phyloP scores from a whole-genome alignment of 2,797 vertebrate genomes.

The Glossophaga mutica region DNA sequence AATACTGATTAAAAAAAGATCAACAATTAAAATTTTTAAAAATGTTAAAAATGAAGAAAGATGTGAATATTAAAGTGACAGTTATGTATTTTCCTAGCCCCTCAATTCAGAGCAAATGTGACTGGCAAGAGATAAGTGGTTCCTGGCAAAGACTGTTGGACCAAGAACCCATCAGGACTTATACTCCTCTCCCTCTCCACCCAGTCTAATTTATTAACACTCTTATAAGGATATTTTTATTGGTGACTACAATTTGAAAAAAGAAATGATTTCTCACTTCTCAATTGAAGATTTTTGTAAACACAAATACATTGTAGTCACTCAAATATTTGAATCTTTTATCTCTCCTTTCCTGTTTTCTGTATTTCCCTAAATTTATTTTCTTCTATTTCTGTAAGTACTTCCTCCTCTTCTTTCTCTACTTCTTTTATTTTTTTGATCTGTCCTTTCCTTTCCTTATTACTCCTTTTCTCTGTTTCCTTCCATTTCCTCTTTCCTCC shows the following conservation, averaged over 20 bases:
- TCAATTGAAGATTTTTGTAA: conserved; percentile 14
- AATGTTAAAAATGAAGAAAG: conserved; percentile 33
- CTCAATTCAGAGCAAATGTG: neutral
- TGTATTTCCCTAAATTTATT: conserved; percentile 26
- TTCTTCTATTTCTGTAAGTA: neutral
- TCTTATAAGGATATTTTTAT: neutral
- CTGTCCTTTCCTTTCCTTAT: neutral
- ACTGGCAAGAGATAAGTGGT: neutral
- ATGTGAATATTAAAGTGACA: neutral
- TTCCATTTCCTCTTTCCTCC: neutral
- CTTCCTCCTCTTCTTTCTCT: neutral
- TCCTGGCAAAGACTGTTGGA: neutral
- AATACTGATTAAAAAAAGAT: too few relatives aligned
- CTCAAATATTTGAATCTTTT: neutral
- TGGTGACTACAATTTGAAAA: neutral
- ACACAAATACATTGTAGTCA: neutral
- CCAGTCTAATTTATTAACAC: neutral
- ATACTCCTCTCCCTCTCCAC: neutral
- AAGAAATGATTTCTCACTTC: neutral
- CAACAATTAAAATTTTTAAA: too few relatives aligned
- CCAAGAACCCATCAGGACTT: neutral
- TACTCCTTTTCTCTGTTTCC: neutral
- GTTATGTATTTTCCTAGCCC: neutral
- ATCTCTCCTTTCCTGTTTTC: neutral
- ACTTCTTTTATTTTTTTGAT: neutral